phyloP scores from a whole-genome alignment of 2,113 vertebrate genomes.

The Limnothrissa miodon region DNA sequence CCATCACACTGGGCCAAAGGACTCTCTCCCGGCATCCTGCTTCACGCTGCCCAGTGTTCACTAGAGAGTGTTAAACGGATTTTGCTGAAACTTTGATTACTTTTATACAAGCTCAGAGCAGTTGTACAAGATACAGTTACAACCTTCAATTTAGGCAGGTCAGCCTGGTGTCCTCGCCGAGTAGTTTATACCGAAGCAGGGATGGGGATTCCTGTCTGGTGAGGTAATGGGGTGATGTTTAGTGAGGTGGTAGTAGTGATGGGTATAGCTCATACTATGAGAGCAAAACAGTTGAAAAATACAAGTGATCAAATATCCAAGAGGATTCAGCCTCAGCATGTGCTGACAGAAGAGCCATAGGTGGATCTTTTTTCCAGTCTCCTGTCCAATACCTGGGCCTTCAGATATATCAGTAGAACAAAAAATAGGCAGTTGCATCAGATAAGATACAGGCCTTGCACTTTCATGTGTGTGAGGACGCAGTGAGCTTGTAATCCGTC shows the following conservation, averaged over 20 bases:
- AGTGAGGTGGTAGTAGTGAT: neutral
- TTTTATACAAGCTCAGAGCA: too few species aligned
- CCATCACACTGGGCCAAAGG: neutral
- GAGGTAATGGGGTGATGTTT: too few species aligned
- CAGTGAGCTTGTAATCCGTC: neutral
- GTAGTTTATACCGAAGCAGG: neutral
- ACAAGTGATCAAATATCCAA: too few species aligned
- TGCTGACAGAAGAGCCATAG: neutral
- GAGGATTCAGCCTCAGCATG: neutral
- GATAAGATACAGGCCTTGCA: neutral
- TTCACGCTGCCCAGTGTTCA: neutral
- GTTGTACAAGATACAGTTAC: too few species aligned
- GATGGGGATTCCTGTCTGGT: neutral
- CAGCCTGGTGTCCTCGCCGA: neutral
- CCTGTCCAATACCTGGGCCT: too few species aligned
- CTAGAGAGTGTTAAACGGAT: neutral
- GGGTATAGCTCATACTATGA: neutral
- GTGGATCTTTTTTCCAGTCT: neutral
- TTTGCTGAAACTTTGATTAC: too few species aligned
- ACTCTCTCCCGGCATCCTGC: neutral
- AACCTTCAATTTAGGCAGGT: too few species aligned
- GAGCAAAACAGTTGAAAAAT: too few species aligned
- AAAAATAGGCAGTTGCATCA: neutral
- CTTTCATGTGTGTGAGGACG: neutral
- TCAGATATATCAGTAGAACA: neutral